Evolutionary conservation across 2,113 vertebrate genomes (phyloP), one percentile per base, ranked within the genome.

Genomic region (Tringa solitaria): DNA sequence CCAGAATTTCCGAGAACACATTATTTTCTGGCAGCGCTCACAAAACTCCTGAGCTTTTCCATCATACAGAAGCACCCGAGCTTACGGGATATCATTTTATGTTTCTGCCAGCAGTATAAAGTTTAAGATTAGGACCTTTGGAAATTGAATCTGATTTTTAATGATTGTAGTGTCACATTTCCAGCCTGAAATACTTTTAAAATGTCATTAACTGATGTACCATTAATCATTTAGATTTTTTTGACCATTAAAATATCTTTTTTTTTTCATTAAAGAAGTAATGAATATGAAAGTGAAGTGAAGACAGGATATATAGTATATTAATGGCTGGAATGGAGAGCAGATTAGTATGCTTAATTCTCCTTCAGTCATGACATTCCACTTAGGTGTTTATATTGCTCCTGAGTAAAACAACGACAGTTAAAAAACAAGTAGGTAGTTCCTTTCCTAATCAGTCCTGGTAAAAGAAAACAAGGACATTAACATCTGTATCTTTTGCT

Each of bases 131-230:
- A 96, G 96, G 97, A 97, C 97, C 97, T 97, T 92, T 97, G 93
- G 97, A 98, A 98, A 98, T 97, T 98, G 95, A 98, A 98, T 98
- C 87, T 97, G 97, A 97, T 98, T 97, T 98, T 98, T 98, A 98
- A 97, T 98, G 97, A 98, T 98, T 97, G 73, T 96, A 94, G 82
- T 97, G 97, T 98, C 98, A 98, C 87, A 97, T 96, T 97, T 97
- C 90, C 95, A 96, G 92, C 82, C 95, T 97, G 92, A 98, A 95
- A 95, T 97, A 97, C 95, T 98, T 98, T 98, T 93, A 96, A 98
- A 98, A 97, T 97, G 83, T 97, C 97, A 97, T 97, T 98, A 98
- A 89, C 89, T 92, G 92, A 97, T 94, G 95, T 93, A 81, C 57
- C 91, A 97, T 98, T 98, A 97, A 98, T 98, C 96, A 98, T 97